Evolutionary conservation across 2,888 invertebrate genomes (phyloP), one percentile per base, ranked within the genome.

Genomic region (Nebria salina): DNA sequence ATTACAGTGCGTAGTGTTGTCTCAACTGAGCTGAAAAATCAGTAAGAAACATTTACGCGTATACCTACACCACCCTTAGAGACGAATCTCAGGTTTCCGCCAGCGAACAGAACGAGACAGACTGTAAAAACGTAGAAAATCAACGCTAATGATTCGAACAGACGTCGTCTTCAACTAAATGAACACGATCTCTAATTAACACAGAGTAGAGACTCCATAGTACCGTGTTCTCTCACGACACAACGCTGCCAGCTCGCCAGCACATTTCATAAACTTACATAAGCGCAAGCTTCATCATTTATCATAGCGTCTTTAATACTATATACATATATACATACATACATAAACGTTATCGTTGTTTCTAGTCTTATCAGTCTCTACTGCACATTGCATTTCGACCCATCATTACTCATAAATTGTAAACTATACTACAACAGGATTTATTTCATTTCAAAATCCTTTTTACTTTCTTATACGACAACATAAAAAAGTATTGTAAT

Each of bases 121-220:
- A 25, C 70, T 66, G 78, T 79, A 80, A 80, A 80, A 80, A 80
- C 80, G 43, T 80, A 75, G 70, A 80, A 80, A 80, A 80, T 80
- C 75, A 80, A 80, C 80, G 80, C 66, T 80, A 80, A 80, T 80
- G 80, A 75, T 75, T 80, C 70, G 68, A 20, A 15, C 72, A 80
- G 75, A 66, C 75, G 80, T 75, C 75, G 80, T 75, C 68, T 68
- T 65, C 15, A 80, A 70, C 72, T 80, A 80, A 80, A 80, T 75
- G 80, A 80, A 75, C 75, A 80, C 68, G 75, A 80, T 80, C 70
- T 54, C 80, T 80, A 80, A 80, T 80, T 80, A 80, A 80, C 80
- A 80, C 70, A 70, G 70, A 70, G 70, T 34, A 34, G 20, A 70
- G 20, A 54, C 54, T 54, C 8, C 13, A 54, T 54, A 54, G 54